Base-by-base conservation (phyloP, 2,797 vertebrate species). In the Heliangelus exortis region DNA sequence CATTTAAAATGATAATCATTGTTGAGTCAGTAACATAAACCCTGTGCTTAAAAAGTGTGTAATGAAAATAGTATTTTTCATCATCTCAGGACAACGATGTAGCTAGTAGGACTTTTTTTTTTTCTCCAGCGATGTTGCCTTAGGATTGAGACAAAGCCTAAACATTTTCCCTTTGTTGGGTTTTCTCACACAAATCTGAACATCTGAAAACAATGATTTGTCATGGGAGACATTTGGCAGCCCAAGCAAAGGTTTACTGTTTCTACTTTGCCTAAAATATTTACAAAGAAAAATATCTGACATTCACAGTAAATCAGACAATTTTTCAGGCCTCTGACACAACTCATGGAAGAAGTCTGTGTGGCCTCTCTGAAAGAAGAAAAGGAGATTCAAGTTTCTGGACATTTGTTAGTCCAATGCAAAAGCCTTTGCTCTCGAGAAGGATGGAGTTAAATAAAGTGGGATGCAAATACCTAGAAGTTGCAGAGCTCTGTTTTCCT, bases 151-250 rank as follows among this genome's bases (percentile, higher is more conserved):
- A 91, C 92, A 92, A 96, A 93, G 73, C 79, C 66, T 84, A 92
- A 94, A 93, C 78, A 86, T 94, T 91, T 90, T 90, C 75, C 54
- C 74, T 91, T 95, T 95, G 79, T 58, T 88, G 79, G 62, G 59
- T 80, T 95, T 95, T 95, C 87, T 90, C 92, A 88, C 80, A 95
- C 77, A 96, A 84, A 96, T 92, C 74, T n/a, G 83, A 90, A 96
- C 93, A 90, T 95, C 90, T 96, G 93, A 96, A 94, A 96, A 95
- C 67, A 89, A 88, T 96, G 91, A 96, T 95, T 96, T 96, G 88
- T 91, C 90, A 95, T 79, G 83, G 94, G 90, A 92, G 93, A 74
- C 45, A 28, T 79, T 91, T 93, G 85, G 92, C 88, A 91, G 88
- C 67, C 63, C 0, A 5, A 91, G 91, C 81, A 91, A 92, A 94